Base-by-base conservation (phyloP, 1,140 invertebrate genomes). In the Drosophila varians region DNA sequence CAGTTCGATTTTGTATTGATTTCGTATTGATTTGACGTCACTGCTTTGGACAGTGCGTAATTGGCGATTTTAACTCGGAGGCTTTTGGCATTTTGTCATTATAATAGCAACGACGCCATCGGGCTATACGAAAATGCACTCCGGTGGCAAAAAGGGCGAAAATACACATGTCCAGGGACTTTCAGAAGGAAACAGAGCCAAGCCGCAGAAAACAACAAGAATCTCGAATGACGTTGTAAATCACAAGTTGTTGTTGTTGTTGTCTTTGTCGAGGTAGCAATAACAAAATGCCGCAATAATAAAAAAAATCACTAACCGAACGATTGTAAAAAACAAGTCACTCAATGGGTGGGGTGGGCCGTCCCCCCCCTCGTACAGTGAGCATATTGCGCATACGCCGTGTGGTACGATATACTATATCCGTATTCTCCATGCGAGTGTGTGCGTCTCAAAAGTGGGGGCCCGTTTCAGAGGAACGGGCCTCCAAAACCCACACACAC, bases 271-370 rank as follows among this genome's bases (percentile, higher is more conserved):
- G 86, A 79, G 80, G 80, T 71, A 53, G 48, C 64, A 52, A 82
- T 43, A 74, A 66, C 62, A 66, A 65, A 45, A 23, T 53, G 55
- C 3, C 56, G 36, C 71, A 77, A 74, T 49, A 75, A 83, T 60
- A 77, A 48, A 70, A 53, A 74, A 82, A 83, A n/a, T n/a, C n/a
- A n/a, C n/a, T 40, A 77, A 83, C 74, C 74, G 62, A 82, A 78
- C 64, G 70, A 61, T 56, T 73, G 74, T 61, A 66, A 74, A 56
- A 46, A 65, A 56, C 53, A 82, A 65, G 49, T 61, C 56, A 55
- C 38, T 42, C 52, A 36, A 31, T 31, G 28, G 28, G 54, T n/a
- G n/a, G n/a, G n/a, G n/a, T n/a, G n/a, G n/a, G n/a, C n/a, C n/a
- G n/a, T n/a, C n/a, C n/a, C n/a, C n/a, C n/a, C 26, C 46, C 14